These are phyloP conservation scores for Marmota flaviventris DNA, from an alignment of 2,113 vertebrate genomes.

Conservation along the genomic window DNA sequence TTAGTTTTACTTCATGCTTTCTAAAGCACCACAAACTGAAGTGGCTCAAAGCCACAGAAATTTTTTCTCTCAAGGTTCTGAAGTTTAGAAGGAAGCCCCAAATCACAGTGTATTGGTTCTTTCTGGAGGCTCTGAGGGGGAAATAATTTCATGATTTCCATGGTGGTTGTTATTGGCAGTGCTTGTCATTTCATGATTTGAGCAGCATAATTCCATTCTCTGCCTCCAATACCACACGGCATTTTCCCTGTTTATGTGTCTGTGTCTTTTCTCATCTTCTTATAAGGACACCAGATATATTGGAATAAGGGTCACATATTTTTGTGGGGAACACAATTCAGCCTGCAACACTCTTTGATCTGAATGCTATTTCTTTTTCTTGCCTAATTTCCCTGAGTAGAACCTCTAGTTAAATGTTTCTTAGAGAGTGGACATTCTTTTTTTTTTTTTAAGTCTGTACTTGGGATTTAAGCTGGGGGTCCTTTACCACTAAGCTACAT, in stretches of 20 bases:
- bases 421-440: neutral
- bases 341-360: neutral
- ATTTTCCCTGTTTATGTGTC: neutral
- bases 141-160: neutral
- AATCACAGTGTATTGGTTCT: neutral
- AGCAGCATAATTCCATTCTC: neutral
- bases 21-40: neutral
- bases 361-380: constrained; percentile 27
- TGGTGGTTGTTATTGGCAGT: neutral
- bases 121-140: neutral
- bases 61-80: neutral
- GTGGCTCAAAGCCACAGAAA: neutral
- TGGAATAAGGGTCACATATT: neutral
- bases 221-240: neutral
- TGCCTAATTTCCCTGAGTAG: neutral
- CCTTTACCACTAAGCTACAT: neutral
- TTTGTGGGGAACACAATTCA: neutral
- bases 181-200: neutral
- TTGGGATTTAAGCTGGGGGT: too few relatives aligned
- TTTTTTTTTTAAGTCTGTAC: too few relatives aligned
- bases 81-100: neutral
- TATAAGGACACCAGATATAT: neutral
- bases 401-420: neutral
- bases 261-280: neutral
- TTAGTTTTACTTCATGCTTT: neutral